A percentile compares a stretch with the other conserved stretches of the same genome.
These are phyloP conservation scores for Drosophila lowei DNA, from an alignment of 1,140 invertebrate species.

Conservation along the genomic window DNA sequence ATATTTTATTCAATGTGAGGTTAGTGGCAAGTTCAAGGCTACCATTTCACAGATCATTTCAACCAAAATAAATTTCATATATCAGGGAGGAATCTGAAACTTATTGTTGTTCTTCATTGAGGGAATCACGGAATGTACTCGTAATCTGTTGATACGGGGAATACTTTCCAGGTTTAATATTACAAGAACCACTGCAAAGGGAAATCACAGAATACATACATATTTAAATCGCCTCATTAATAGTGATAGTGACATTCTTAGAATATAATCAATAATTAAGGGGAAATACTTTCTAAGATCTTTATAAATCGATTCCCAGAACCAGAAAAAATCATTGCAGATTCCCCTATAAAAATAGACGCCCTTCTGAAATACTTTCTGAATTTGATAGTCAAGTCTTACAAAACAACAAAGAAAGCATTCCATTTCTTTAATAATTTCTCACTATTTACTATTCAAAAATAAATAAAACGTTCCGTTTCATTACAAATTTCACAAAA, in stretches of 20 bases:
- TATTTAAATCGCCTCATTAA: too few relatives aligned
- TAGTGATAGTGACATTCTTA: too few relatives aligned
- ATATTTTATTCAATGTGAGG: constrained; percentile 4
- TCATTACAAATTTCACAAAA: background rate
- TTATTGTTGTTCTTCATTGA: background rate
- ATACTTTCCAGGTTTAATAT: too few relatives aligned
- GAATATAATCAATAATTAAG: too few relatives aligned
- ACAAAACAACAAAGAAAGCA: background rate
- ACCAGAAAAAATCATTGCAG: too few relatives aligned
- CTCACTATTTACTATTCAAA: too few relatives aligned
- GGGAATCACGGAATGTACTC: constrained; percentile 41
- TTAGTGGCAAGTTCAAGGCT: constrained; percentile 45
- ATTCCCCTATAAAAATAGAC: too few relatives aligned
- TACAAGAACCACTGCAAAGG: too few relatives aligned
- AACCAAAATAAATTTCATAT: constrained; percentile 29
- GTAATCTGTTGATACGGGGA: background rate
- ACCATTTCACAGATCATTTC: constrained; percentile 48
- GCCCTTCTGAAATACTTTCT: too few relatives aligned
- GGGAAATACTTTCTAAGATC: too few relatives aligned
- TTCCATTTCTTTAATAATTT: background rate
- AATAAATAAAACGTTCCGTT: background rate
- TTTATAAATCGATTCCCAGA: too few relatives aligned
- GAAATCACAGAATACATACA: too few relatives aligned
- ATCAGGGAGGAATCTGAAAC: background rate
- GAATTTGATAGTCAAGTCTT: background rate